phyloP scores from a whole-genome alignment of 2,888 invertebrate genomes.

The Calameuta filiformis region DNA sequence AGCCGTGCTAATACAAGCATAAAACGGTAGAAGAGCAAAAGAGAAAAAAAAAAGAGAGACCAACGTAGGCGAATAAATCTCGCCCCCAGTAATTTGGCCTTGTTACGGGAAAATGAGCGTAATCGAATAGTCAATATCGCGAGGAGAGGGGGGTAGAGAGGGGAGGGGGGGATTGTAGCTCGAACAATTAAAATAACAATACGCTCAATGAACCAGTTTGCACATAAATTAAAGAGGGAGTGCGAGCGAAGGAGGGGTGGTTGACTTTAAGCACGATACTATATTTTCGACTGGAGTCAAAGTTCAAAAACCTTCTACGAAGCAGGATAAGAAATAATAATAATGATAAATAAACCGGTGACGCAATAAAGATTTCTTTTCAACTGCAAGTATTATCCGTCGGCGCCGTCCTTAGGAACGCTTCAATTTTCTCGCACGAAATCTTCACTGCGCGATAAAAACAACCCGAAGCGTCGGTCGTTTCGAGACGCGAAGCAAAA shows the following conservation, averaged over 20 bases:
- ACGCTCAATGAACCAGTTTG: conserved; percentile 45
- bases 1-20: background rate
- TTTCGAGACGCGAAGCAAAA: background rate
- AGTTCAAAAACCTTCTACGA: too few relatives aligned
- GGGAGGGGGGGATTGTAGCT: conserved; percentile 6
- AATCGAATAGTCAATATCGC: conserved; percentile 32
- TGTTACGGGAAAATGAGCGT: conserved; percentile 25
- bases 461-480: background rate
- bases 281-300: background rate
- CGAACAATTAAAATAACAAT: conserved; percentile 49
- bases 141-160: background rate
- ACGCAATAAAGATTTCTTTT: background rate
- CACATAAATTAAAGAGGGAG: conserved; percentile 38
- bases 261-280: background rate
- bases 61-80: background rate
- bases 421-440: background rate
- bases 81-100: background rate
- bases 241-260: background rate
- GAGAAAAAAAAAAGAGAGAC: too few relatives aligned
- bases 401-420: background rate
- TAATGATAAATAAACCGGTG: background rate
- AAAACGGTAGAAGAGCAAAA: background rate
- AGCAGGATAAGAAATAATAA: background rate
- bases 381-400: background rate
- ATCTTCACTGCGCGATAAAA: background rate